Percentiles rank a stretch among this genome's conserved stretches.
These are phyloP conservation scores for Batillaria attramentaria DNA, from an alignment of 1,140 invertebrate species.

Conservation along the genomic window DNA sequence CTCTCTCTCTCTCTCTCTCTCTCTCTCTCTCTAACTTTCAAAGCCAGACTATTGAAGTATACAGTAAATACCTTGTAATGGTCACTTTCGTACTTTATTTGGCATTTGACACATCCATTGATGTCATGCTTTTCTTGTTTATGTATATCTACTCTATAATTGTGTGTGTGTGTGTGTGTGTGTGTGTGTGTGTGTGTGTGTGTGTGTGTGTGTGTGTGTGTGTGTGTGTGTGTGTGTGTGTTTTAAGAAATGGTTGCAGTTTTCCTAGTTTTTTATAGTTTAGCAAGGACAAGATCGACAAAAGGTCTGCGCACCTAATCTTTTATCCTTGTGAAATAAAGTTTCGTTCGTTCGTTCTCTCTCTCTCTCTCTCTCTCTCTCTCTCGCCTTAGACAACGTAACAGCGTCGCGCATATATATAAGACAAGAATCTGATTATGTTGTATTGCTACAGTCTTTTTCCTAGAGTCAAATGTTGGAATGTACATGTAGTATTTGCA, in stretches of 20 bases:
- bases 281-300: not conserved
- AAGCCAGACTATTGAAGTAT: too few species aligned
- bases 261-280: not conserved
- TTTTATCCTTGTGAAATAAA: not conserved
- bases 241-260: not conserved
- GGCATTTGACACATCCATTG: too few species aligned
- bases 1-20: too few species aligned
- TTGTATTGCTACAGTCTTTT: not conserved
- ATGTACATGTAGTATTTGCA: not conserved
- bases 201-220: not conserved
- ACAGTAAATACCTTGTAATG: too few species aligned
- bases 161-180: conserved; percentile 20
- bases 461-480: not conserved
- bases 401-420: too few species aligned
- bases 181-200: conserved; percentile 16
- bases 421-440: not conserved
- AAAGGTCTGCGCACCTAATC: not conserved
- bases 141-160: too few species aligned
- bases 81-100: too few species aligned
- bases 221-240: not conserved
- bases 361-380: not conserved
- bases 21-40: too few species aligned
- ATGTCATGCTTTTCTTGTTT: too few species aligned
- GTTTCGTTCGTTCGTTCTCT: not conserved
- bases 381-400: too few species aligned